Conservation (phyloP, 2,888 invertebrate genomes). For the Yponomeuta evonymella region DNA sequence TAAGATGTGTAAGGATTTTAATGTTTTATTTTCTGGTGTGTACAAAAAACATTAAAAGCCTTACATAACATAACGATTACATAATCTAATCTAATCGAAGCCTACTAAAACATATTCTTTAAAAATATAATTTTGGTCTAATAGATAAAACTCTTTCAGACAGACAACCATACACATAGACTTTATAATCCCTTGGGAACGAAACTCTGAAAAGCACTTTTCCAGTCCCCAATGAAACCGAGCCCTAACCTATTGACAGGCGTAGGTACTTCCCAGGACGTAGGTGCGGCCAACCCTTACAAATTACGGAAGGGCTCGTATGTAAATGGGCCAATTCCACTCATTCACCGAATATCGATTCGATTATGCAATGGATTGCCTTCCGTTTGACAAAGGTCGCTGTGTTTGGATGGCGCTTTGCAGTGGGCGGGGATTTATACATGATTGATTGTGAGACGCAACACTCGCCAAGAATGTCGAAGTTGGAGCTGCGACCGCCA, state of each 20-base stretch:
- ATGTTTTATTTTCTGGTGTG: too few relatives aligned
- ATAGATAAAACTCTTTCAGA: too few relatives aligned
- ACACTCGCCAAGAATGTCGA: too few relatives aligned
- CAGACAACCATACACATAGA: too few relatives aligned
- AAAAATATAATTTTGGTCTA: too few relatives aligned
- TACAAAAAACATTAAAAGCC: too few relatives aligned
- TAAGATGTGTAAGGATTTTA: too few relatives aligned
- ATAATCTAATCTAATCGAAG: too few relatives aligned
- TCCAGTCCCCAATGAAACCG: background rate
- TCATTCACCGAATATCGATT: conserved; percentile 2
- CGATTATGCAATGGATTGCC: background rate
- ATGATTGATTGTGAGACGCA: background rate
- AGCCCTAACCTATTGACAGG: background rate
- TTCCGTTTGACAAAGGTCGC: background rate
- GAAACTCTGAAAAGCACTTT: background rate
- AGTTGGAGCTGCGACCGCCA: too few relatives aligned
- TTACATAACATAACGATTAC: too few relatives aligned
- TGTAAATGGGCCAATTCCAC: conserved; percentile 2
- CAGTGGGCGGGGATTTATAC: background rate
- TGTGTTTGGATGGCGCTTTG: background rate
- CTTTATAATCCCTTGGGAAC: background rate
- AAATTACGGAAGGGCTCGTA: conserved; percentile 9
- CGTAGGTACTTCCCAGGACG: background rate
- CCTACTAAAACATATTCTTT: too few relatives aligned
- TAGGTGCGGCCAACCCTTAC: conserved; percentile 6